phyloP scores from a whole-genome alignment of 2,888 invertebrate genomes.

The Ephialtes manifestator region DNA sequence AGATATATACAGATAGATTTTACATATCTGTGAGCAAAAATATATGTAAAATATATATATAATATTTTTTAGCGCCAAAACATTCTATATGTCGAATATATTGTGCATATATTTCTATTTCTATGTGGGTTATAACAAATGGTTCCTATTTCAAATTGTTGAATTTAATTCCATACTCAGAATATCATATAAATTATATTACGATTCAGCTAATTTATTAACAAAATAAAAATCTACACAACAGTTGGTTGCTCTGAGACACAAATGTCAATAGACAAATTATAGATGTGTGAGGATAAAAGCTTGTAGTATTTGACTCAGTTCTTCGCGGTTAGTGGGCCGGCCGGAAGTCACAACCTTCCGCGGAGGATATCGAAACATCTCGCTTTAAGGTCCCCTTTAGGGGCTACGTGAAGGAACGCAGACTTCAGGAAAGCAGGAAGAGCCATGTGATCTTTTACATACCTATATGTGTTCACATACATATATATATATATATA shows the following conservation, averaged over 20 bases:
- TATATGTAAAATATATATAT: no score
- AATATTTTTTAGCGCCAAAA: no score
- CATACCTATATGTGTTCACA: no score
- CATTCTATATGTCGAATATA: no score
- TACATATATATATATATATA: not conserved
- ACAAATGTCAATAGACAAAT: not conserved
- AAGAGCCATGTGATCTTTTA: slow-evolving; percentile 56
- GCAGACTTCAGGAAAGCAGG: slow-evolving; percentile 28
- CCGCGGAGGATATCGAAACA: slow-evolving; percentile 76
- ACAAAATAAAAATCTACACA: not conserved
- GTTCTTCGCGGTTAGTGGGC: slow-evolving; percentile 46
- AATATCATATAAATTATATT: no score
- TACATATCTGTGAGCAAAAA: no score
- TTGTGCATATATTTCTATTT: no score
- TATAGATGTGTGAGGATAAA: not conserved
- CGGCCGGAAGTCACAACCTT: slow-evolving; percentile 37
- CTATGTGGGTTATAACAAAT: no score
- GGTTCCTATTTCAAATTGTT: no score
- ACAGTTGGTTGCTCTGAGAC: not conserved
- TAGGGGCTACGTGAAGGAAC: slow-evolving; percentile 24
- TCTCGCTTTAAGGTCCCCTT: slow-evolving; percentile 77
- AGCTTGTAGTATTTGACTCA: not conserved
- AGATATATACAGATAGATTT: no score
- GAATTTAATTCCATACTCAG: no score
- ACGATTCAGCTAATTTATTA: not conserved